These are phyloP conservation scores for Lamprotornis superbus DNA, from an alignment of 2,113 vertebrate genomes.

Conservation along the genomic window DNA sequence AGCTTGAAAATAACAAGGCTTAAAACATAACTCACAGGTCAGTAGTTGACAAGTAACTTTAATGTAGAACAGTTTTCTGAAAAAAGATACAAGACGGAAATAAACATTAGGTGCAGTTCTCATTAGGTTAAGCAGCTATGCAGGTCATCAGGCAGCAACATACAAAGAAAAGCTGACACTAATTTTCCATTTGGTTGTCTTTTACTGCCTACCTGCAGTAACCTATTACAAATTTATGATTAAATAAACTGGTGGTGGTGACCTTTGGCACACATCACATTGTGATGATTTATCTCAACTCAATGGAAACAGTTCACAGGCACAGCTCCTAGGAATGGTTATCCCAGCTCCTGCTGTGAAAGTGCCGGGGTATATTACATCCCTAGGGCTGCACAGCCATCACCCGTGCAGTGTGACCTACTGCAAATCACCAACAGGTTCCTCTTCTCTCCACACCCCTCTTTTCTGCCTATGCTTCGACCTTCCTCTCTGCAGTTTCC, in stretches of 20 bases:
- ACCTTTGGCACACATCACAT: not conserved
- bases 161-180: not conserved
- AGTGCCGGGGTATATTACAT: not conserved
- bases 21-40: not conserved
- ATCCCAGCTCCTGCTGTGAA: not conserved
- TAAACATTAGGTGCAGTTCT: not conserved
- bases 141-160: not conserved
- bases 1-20: not conserved
- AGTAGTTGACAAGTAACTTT: not conserved
- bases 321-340: not conserved
- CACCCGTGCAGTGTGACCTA: not conserved
- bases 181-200: not conserved
- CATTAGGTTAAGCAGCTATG: not conserved
- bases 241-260: not conserved
- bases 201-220: not conserved
- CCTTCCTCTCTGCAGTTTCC: not conserved
- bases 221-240: not conserved
- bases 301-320: rapidly evolving
- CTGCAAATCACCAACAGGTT: not conserved
- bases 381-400: not conserved
- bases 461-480: not conserved
- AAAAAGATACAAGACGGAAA: not conserved
- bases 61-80: not conserved
- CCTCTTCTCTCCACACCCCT: not conserved
- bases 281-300: not conserved